Base-by-base conservation (phyloP, 2,797 vertebrate genomes). In the Fistularia tabacaria region DNA sequence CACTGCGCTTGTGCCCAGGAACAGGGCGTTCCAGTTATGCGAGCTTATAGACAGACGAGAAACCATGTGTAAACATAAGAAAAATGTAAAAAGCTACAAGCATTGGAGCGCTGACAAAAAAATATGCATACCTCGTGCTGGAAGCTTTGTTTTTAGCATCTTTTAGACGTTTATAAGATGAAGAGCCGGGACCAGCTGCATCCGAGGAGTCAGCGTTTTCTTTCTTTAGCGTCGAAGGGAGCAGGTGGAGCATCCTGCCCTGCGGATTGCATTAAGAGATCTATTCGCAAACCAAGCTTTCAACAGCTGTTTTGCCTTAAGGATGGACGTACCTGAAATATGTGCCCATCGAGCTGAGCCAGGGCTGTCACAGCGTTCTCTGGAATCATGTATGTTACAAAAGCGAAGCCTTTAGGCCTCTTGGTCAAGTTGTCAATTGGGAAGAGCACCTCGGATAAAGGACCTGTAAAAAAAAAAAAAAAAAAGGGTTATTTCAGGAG, bases 1-100 rank as follows among this genome's bases (percentile, higher is more conserved):
- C 67, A 99, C 94, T 0, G 97, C 92, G 0, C 92, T 99, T 0
- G 93, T 95, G 3, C 95, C 97, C 87, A 99, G 85, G 66, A 99
- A 99, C 57, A 99, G 76, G 0, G 92, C 74, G 74, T 98, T 99
- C 97, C 97, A 99, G 83, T 98, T 99, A 85, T 99, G 94, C 51
- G 95, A 93, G 77, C 97, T 99, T 57, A 3, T 79, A 49, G 14
- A 49, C 42, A 38, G 38, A 10, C 10, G 36, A 46, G 3, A 12
- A 45, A 38, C 14, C 12, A 14, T 10, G 45, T n/a, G 14, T 36
- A 39, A 62, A 15, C 57, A 47, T 14, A 10, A 59, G 0, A 66
- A 48, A 14, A 44, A 1, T n/a, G n/a, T n/a, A 45, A 6, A 6
- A 14, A 41, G 9, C 14, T 13, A 10, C 14, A 8, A 11, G 11